Percentiles rank a stretch among this genome's conserved stretches.
phyloP scores from a whole-genome alignment of 2,888 invertebrate genomes.

The Drosophila anceps region DNA sequence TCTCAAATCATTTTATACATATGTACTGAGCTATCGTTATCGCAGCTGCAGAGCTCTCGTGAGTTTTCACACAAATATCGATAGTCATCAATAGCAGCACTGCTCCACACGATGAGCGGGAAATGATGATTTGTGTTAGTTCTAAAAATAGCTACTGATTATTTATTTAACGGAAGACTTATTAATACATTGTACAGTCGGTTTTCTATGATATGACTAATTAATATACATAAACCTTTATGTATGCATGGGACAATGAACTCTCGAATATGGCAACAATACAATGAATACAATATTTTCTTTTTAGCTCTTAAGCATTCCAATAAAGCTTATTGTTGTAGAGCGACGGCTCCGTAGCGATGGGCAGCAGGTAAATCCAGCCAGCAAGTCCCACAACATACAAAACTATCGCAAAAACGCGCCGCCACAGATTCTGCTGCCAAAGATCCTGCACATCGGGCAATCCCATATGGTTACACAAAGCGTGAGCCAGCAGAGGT shows the following conservation, averaged over 20 bases:
- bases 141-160: slow-evolving; percentile 28
- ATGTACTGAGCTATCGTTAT: slow-evolving; percentile 37
- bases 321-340: slow-evolving; percentile 88
- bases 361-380: slow-evolving; percentile 92
- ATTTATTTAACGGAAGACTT: slow-evolving; percentile 62
- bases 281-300: slow-evolving; percentile 1
- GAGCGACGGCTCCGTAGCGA: slow-evolving; percentile 90
- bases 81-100: slow-evolving; percentile 5
- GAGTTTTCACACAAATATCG: slow-evolving; percentile 5
- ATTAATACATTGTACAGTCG: slow-evolving; percentile 35
- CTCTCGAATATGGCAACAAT: slow-evolving; percentile 62
- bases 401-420: slow-evolving; percentile 88
- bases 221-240: slow-evolving; percentile 31
- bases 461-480: slow-evolving; percentile 99
- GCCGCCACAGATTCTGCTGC: slow-evolving; percentile 87
- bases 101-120: slow-evolving; percentile 4
- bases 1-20: slow-evolving; percentile 48
- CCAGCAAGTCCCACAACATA: slow-evolving; percentile 91
- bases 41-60: not conserved
- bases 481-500: slow-evolving; percentile 95
- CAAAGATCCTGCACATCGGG: slow-evolving; percentile 93
- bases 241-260: slow-evolving; percentile 19
- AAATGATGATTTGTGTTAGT: not conserved
- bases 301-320: slow-evolving; percentile 63
- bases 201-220: slow-evolving; percentile 51